These are phyloP conservation scores for Pangasius larnaudii DNA, from an alignment of 2,797 vertebrate genomes.

Conservation along the genomic window DNA sequence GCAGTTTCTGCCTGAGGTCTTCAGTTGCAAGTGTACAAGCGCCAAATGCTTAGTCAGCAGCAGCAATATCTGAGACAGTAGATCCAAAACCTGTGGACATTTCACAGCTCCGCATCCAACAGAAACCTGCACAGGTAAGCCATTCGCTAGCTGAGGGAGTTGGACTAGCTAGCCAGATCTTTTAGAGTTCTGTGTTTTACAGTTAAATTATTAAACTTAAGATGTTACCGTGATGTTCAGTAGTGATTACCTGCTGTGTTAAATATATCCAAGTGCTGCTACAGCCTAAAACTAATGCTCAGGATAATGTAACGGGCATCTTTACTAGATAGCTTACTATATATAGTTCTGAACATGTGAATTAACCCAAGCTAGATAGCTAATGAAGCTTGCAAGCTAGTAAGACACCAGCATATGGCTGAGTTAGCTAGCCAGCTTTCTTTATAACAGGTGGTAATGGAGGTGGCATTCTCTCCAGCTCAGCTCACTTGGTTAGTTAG, in stretches of 20 bases:
- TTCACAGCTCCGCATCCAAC: not conserved
- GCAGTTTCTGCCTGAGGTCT: not conserved
- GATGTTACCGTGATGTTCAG: not conserved
- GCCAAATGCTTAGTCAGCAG: no score
- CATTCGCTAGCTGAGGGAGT: not conserved
- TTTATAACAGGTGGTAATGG: not conserved
- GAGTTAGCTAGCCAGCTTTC: not conserved
- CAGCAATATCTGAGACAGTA: not conserved
- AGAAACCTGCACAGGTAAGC: not conserved
- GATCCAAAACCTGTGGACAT: not conserved
- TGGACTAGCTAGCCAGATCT: not conserved
- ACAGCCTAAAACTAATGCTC: not conserved
- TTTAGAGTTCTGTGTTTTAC: not conserved
- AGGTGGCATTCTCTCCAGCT: not conserved
- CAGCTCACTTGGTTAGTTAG: not conserved
- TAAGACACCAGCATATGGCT: not conserved
- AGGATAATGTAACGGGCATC: not conserved
- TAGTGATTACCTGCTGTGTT: not conserved
- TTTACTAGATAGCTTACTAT: not conserved
- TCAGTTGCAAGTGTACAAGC: not conserved
- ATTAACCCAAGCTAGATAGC: not conserved
- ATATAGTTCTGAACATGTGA: not conserved
- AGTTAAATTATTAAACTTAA: not conserved
- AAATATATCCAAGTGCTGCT: not conserved
- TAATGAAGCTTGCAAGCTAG: not conserved